Conservation (phyloP, 1,140 invertebrate genomes). For the Cryptotermes secundus region DNA sequence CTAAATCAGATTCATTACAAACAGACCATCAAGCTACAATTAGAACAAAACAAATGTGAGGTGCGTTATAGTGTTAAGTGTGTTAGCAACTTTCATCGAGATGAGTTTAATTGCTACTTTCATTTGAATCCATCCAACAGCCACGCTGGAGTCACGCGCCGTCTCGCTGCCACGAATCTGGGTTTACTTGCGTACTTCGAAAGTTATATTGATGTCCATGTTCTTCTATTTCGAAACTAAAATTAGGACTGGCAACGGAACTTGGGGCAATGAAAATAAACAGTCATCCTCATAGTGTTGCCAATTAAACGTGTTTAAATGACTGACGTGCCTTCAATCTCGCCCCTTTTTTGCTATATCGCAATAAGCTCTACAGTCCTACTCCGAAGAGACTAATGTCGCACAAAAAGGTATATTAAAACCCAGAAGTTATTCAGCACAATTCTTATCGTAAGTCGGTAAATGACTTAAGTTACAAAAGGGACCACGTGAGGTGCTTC, state of each 20-base stretch:
- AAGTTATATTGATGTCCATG: neutral
- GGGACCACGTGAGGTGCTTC: no score
- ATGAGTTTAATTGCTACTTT: neutral
- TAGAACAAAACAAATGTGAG: no score
- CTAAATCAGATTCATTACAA: no score
- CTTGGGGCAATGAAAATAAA: neutral
- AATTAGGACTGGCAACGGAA: neutral
- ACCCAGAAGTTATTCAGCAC: no score
- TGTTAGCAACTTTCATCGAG: no score
- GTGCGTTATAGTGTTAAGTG: no score
- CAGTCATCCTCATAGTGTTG: neutral
- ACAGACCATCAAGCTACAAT: no score
- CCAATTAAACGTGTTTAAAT: neutral
- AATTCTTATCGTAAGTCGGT: no score
- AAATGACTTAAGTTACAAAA: no score
- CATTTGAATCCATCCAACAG: neutral
- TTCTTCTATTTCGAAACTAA: neutral
- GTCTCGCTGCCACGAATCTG: neutral
- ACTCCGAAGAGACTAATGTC: no score
- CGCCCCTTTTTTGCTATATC: neutral
- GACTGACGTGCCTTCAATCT: neutral
- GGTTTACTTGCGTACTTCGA: neutral
- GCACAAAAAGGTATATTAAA: no score
- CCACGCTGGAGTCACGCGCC: neutral
- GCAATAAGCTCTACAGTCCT: no score